Conservation (phyloP, 2,888 invertebrate species). For the Tipula unca region DNA sequence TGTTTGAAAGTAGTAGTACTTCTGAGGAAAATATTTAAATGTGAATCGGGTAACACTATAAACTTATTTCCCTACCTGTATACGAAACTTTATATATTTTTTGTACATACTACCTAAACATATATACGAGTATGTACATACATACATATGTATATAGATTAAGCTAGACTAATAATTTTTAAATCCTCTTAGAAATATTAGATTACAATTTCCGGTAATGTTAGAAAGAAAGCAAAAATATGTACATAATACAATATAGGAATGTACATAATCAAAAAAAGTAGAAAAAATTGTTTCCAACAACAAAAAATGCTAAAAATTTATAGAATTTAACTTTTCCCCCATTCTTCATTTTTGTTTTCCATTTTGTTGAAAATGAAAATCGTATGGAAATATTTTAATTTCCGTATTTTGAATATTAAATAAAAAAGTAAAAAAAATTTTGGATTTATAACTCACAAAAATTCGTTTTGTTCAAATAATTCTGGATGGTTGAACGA, state of each 20-base stretch:
- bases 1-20: too few relatives aligned
- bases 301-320: neutral
- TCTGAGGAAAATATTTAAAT: too few relatives aligned
- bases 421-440: neutral
- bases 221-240: neutral
- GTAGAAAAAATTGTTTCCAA: neutral
- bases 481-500: neutral
- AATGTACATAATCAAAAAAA: neutral
- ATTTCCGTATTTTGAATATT: neutral
- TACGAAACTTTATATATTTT: neutral
- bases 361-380: neutral
- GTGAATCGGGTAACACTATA: too few relatives aligned
- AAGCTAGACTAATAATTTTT: neutral
- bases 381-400: neutral
- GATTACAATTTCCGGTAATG: neutral
- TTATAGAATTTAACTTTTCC: neutral
- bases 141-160: too few relatives aligned
- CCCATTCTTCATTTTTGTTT: neutral
- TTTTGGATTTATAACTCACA: neutral
- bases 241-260: neutral
- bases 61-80: neutral
- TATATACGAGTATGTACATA: too few relatives aligned
- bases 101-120: too few relatives aligned
- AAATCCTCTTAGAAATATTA: neutral
- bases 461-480: neutral